Percentiles rank a stretch among this genome's conserved stretches.
phyloP scores from a whole-genome alignment of 2,113 vertebrate genomes.

The Trichechus manatus region DNA sequence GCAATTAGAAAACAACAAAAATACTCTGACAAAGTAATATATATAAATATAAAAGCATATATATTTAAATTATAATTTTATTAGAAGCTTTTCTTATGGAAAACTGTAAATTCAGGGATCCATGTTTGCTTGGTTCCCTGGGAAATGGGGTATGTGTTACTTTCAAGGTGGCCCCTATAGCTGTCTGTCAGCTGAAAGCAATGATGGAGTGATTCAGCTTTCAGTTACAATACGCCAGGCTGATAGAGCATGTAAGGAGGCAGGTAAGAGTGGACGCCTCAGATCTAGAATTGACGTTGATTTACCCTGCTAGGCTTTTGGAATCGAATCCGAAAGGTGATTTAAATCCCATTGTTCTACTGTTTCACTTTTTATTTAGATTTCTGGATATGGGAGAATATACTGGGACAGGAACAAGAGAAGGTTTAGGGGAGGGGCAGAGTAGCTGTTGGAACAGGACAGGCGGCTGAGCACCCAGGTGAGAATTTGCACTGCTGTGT shows the following conservation, averaged over 20 bases:
- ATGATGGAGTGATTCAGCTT: slow-evolving; percentile 80
- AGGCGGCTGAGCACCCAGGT: neutral
- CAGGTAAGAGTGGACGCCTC: slow-evolving; percentile 77
- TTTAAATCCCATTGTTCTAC: slow-evolving; percentile 67
- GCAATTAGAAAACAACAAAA: slow-evolving; percentile 5
- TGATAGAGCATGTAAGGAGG: slow-evolving; percentile 79
- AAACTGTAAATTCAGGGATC: slow-evolving; percentile 45
- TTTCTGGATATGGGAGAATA: slow-evolving; percentile 36
- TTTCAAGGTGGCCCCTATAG: slow-evolving; percentile 55
- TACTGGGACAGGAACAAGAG: neutral
- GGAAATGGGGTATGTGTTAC: neutral
- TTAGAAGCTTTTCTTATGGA: slow-evolving; percentile 58
- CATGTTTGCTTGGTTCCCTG: neutral
- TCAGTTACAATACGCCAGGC: slow-evolving; percentile 77
- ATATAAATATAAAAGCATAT: slow-evolving; percentile 12
- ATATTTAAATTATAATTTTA: neutral
- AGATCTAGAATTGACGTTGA: slow-evolving; percentile 82
- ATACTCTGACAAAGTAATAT: neutral
- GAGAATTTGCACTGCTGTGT: neutral
- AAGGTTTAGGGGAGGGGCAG: neutral
- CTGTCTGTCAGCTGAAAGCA: slow-evolving; percentile 66
- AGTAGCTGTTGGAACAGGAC: neutral
- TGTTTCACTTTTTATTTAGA: slow-evolving; percentile 68
- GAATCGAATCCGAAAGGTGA: slow-evolving; percentile 76
- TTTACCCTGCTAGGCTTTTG: slow-evolving; percentile 81